These are phyloP conservation scores for Liparis tanakae DNA, from an alignment of 2,797 vertebrate species.

Conservation along the genomic window DNA sequence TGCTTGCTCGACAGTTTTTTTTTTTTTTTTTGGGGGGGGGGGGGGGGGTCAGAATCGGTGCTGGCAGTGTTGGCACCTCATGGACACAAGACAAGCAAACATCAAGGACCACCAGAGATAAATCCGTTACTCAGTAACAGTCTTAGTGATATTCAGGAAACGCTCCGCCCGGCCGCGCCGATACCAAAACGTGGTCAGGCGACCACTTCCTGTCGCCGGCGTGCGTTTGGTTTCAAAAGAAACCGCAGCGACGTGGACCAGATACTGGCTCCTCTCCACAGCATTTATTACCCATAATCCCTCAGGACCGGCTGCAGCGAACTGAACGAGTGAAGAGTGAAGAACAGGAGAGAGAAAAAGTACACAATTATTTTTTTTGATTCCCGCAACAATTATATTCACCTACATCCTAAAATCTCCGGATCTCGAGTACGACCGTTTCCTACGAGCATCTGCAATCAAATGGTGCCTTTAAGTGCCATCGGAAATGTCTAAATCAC, in stretches of 20 bases:
- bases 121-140: background rate
- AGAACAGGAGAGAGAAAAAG: background rate
- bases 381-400: background rate
- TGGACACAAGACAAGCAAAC: background rate
- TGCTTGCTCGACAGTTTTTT: background rate
- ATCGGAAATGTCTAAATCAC: conserved; percentile 8
- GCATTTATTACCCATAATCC: conserved; percentile 19
- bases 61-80: conserved; percentile 39
- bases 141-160: background rate
- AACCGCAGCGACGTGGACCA: conserved; percentile 14
- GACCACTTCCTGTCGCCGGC: conserved; percentile 9
- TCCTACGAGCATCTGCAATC: conserved; percentile 15
- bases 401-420: background rate
- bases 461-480: conserved; percentile 10
- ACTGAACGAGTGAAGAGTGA: background rate
- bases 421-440: background rate
- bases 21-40: too few species aligned
- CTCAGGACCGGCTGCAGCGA: conserved; percentile 19
- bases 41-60: conserved; percentile 36
- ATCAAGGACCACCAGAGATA: background rate
- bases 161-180: background rate
- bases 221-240: conserved; percentile 36
- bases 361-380: background rate
- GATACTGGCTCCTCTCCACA: conserved; percentile 20
- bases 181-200: background rate